A percentile compares a stretch with the other conserved stretches of the same genome.
Evolutionary conservation across 2,888 invertebrate species (phyloP).

Genomic region (Cancer borealis): DNA sequence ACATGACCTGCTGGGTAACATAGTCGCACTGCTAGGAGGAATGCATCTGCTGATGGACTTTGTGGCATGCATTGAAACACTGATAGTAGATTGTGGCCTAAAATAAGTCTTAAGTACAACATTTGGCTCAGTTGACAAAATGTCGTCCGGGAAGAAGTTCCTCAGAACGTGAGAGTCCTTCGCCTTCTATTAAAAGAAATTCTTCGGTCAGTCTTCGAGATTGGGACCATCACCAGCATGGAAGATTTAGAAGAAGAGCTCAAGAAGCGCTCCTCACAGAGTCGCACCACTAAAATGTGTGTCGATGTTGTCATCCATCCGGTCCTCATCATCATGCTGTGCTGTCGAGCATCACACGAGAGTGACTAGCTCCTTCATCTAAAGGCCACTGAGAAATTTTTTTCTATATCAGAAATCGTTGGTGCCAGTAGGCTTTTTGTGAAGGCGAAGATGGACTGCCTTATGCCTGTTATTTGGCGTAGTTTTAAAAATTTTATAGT

Average conservation of each 20-base stretch:
- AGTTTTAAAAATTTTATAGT: too few species aligned
- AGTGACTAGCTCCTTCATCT: conserved; percentile 13
- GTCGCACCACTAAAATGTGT: neutral
- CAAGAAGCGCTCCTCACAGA: neutral
- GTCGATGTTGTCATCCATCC: neutral
- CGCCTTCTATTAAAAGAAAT: neutral
- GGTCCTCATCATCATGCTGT: conserved; percentile 38
- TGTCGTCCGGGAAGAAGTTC: conserved; percentile 21
- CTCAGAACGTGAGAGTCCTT: neutral
- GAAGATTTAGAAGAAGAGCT: neutral
- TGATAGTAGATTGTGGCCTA: neutral
- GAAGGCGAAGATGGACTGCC: too few species aligned
- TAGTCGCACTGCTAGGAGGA: neutral
- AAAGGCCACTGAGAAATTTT: neutral
- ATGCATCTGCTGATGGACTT: conserved; percentile 42
- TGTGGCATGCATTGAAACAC: neutral
- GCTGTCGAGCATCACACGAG: neutral
- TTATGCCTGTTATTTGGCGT: too few species aligned
- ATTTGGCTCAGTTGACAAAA: conserved; percentile 15
- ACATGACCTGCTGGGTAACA: conserved; percentile 22
- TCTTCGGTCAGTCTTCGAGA: neutral
- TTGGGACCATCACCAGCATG: neutral
- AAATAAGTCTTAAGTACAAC: neutral
- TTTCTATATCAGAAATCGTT: too few species aligned
- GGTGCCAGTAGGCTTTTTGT: too few species aligned